phyloP scores from a whole-genome alignment of 2,797 vertebrate genomes.

The Nannoperca australis region DNA sequence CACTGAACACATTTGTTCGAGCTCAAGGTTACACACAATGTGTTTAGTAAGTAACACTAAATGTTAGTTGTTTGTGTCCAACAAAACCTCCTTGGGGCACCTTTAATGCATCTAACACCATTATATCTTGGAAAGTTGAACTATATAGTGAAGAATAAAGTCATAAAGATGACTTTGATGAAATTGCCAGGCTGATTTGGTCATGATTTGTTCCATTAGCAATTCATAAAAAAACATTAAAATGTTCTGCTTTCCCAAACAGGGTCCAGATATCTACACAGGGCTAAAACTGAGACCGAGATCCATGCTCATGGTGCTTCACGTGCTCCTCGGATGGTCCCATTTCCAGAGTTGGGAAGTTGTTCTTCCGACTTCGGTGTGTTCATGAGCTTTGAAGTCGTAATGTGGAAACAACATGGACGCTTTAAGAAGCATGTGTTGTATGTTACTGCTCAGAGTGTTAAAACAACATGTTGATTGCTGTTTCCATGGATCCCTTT shows the following conservation, averaged over 20 bases:
- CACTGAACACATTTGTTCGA: neutral
- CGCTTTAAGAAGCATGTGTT: too few species aligned
- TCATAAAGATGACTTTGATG: neutral
- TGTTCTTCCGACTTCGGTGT: too few species aligned
- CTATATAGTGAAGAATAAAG: neutral
- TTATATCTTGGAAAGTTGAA: neutral
- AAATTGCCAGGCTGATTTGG: too few species aligned
- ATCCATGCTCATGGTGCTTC: neutral
- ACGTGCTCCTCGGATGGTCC: too few species aligned
- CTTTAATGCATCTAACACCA: neutral
- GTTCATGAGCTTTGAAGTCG: too few species aligned
- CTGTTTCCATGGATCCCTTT: too few species aligned
- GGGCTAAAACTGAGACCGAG: neutral
- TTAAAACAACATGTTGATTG: too few species aligned
- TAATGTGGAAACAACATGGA: too few species aligned
- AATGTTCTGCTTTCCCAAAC: neutral
- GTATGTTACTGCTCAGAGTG: too few species aligned
- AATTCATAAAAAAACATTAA: too few species aligned
- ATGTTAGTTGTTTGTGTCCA: neutral
- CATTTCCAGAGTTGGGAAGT: too few species aligned
- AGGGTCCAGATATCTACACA: neutral
- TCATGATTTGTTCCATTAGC: neutral
- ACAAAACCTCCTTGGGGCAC: neutral
- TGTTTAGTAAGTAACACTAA: neutral
- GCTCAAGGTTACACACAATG: neutral